Base-by-base conservation (phyloP, 2,888 invertebrate genomes). In the Nomada flava region DNA sequence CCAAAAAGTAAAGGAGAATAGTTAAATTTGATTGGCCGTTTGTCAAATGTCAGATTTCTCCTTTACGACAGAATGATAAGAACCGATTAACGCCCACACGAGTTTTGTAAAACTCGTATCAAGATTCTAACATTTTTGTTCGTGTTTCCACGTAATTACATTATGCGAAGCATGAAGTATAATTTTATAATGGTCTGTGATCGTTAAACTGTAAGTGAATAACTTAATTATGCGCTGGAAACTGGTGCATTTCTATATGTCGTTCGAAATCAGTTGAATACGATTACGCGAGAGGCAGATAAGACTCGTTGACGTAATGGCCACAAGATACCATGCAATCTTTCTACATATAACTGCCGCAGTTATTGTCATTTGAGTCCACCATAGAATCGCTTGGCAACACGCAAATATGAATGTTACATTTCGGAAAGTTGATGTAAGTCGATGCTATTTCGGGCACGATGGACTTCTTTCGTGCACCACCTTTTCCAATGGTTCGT, bases 341-440 rank as follows among this genome's bases (percentile, higher is more conserved):
- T 78, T 59, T 23, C 50, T 59, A 59, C 36, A 36, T 36, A 36
- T 59, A 47, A 64, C 29, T 47, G 63, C 15, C 69, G 20, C 57
- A 57, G 57, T 36, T 57, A 67, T 64, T 64, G 59, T 36, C 52
- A 47, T 70, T 78, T 64, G 29, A 76, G 78, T 79, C 78, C 52
- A 29, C 42, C 26, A 55, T 64, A 52, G 36, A 36, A 36, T 36
- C 36, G 36, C 7, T 36, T 36, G 36, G 36, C 36, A 7, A 36
- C 0, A 36, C 36, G 36, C 36, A 36, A 63, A 65, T 15, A 42
- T n/a, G 18, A 76, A 29, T 47, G 53, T n/a, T 44, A 47, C 20
- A 23, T 59, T 60, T 65, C 11, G 9, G 36, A 53, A 68, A 65
- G 13, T 47, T 62, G 52, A 65, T 69, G 23, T 42, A 69, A 60